A percentile compares a stretch with the other conserved stretches of the same genome.
Conservation (phyloP, 2,113 vertebrate genomes). For the Reinhardtius hippoglossoides region DNA sequence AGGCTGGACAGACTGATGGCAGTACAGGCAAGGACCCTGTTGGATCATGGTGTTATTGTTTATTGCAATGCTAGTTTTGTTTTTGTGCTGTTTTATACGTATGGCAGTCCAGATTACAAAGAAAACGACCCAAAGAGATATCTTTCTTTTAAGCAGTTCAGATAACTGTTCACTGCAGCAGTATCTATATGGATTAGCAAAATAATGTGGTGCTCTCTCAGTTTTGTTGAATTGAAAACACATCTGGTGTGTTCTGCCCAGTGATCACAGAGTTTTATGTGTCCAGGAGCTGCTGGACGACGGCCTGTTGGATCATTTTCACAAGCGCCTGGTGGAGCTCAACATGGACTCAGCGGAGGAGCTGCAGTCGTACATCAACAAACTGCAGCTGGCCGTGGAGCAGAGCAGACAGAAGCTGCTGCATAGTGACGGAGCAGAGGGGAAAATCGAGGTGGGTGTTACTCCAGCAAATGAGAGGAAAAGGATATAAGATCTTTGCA, state of each 20-base stretch:
- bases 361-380: constrained; percentile 95
- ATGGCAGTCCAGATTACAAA: not conserved
- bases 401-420: constrained; percentile 89
- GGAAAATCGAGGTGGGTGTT: constrained; percentile 86
- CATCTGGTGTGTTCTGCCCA: not conserved
- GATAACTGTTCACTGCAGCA: too few species aligned
- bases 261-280: constrained; percentile 32
- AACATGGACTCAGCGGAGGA: constrained; percentile 99
- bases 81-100: not conserved
- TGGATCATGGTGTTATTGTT: not conserved
- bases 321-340: constrained; percentile 92
- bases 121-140: too few species aligned
- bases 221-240: too few species aligned
- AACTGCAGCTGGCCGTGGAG: constrained; percentile 90
- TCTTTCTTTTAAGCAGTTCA: too few species aligned
- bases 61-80: not conserved
- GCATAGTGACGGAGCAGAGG: constrained; percentile 88
- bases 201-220: too few species aligned
- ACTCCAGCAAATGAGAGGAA: not conserved
- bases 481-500: not conserved
- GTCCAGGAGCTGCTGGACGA: constrained; percentile 82
- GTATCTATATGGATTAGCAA: too few species aligned
- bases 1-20: constrained; percentile 89
- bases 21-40: constrained; percentile 84
- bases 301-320: constrained; percentile 87